Evolutionary conservation across 2,797 vertebrate genomes (phyloP), one percentile per base, ranked within the genome.

Genomic region (Mormyrus hasselquistii): DNA sequence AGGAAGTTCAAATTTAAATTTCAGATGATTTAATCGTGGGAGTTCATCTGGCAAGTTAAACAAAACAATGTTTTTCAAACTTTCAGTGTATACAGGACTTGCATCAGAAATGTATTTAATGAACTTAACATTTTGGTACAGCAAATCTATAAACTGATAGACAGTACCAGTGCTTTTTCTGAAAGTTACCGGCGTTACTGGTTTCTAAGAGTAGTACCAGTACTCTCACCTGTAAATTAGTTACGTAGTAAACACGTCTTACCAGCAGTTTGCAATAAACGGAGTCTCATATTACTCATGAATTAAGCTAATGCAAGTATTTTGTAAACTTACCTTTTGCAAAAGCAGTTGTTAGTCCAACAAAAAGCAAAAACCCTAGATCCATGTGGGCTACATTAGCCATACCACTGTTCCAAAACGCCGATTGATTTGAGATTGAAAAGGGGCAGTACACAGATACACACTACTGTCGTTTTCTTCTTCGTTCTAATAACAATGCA

Each of bases 351-450:
- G 93, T 91, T 85, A 95, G 88, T 90, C 93, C 92, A 87, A 96
- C 91, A 22, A 95, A 90, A 92, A 95, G 89, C 89, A 95, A 92
- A 93, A 95, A 89, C 93, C 93, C 93, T 91, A 95, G 88, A 93
- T 94, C 93, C 92, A 92, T 44, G 65, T 89, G 88, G 57, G 93
- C 91, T 25, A 76, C 90, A 87, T 89, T 89, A 93, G 94, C 95
- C 95, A 96, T 96, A 89, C 92, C 92, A 90, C 91, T 87, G 90
- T 87, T 91, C 83, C 83, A 38, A 73, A 73, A 73, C 29, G 65
- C 29, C 29, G 65, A 73, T 0, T 16, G 65, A 34, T 73, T 14
- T 73, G 65, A 73, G 65, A 73, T 16, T 34, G 65, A 34, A 4
- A 19, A 38, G 79, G 34, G 44, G 22, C 22, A 65, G 22, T 65